Base-by-base conservation (phyloP, 2,797 vertebrate species). In the Rhyacichthys aspro region DNA sequence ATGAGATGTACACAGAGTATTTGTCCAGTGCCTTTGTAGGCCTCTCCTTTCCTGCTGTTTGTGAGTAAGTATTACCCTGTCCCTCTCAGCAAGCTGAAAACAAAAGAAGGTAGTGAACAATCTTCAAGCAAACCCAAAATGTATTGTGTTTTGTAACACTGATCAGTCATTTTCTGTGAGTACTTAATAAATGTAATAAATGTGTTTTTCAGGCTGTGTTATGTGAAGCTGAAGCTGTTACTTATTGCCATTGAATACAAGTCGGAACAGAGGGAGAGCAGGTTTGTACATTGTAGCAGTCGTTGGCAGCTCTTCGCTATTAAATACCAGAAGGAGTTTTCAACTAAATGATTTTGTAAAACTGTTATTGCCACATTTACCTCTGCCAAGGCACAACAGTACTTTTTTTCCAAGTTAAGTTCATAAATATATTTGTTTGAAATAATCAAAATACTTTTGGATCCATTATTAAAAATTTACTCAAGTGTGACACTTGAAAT, bases 1-100 rank as follows among this genome's bases (percentile, higher is more conserved):
- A 99, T 92, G 98, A 99, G 93, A 99, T 99, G 98, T 99, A 99
- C 91, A 99, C 98, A 67, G 98, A 99, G 90, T 99, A 99, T 90
- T 92, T 99, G 90, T 99, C 97, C 90, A 98, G 91, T 95, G 98
- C 98, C 93, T 99, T 99, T 90, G 95, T 98, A 83, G 98, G 98
- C 90, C 94, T 99, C 88, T 95, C 98, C 74, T 99, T 99, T 89
- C 98, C 98, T 86, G 92, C 94, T 81, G 88, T 99, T 92, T 99
- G 97, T 92, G 97, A 99, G 97, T 99, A 97, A 98, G 98, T 93
- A 90, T 79, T 55, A 37, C 70, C 55, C 48, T 34, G 11, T 55
- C 17, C 58, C 46, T 6, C 47, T 59, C 72, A 19, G 45, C 63
- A 63, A 63, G 67, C 34, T 39, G 60, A 39, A 59, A 43, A 54